Conservation (phyloP, 1,140 invertebrate species). For the Oedothorax gibbosus region DNA sequence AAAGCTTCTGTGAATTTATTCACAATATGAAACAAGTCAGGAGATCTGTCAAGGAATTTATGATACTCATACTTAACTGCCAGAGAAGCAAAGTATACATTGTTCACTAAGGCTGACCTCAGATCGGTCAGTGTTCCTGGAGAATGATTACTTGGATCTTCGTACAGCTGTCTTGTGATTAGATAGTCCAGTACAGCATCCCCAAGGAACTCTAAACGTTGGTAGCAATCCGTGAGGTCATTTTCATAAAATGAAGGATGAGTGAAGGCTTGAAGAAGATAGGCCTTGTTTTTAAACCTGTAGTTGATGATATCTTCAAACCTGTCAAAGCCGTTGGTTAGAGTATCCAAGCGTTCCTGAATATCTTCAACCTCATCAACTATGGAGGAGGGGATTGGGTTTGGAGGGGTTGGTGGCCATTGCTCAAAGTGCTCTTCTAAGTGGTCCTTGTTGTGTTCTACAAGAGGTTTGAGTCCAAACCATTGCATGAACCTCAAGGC, state of each 20-base stretch:
- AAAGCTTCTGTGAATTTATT: conserved; percentile 19
- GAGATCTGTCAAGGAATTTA: conserved; percentile 69
- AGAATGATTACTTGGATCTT: conserved; percentile 75
- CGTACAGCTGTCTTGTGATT: conserved; percentile 88
- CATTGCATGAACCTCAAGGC: conserved; percentile 79
- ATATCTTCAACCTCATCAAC: neutral
- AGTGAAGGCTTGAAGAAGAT: conserved; percentile 70
- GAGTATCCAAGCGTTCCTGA: neutral
- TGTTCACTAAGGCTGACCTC: conserved; percentile 93
- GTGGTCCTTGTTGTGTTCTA: neutral
- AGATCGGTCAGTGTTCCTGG: conserved; percentile 92
- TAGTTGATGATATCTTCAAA: conserved; percentile 78
- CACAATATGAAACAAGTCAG: conserved; percentile 65
- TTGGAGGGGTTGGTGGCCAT: conserved; percentile 40
- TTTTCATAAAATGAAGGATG: conserved; percentile 73
- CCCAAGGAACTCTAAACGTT: conserved; percentile 74
- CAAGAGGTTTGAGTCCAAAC: conserved; percentile 69
- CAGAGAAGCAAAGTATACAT: conserved; percentile 91
- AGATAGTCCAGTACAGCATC: conserved; percentile 86
- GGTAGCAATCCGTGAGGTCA: conserved; percentile 74
- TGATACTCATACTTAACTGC: conserved; percentile 84
- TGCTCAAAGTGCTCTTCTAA: neutral
- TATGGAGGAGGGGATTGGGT: neutral
- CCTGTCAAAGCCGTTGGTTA: conserved; percentile 48
- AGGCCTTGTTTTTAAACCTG: conserved; percentile 75